Conservation (phyloP, 2,797 vertebrate genomes). For the Platalea minor region DNA sequence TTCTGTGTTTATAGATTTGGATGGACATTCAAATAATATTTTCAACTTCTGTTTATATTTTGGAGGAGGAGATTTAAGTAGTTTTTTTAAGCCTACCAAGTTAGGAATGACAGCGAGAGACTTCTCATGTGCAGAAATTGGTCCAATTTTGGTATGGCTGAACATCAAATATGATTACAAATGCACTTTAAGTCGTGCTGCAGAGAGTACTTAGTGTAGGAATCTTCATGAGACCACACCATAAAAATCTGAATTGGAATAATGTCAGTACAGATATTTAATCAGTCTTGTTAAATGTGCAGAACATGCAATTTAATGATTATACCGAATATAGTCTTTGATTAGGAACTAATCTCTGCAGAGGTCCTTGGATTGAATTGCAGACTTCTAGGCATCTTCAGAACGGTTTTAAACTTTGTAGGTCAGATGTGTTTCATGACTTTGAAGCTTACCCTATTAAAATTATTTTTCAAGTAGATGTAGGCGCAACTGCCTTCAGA, state of each 20-base stretch:
- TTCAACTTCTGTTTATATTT: neutral
- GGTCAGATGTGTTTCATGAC: neutral
- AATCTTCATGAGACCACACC: neutral
- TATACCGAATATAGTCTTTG: neutral
- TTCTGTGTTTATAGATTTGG: neutral
- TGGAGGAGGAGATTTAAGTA: neutral
- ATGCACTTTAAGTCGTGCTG: neutral
- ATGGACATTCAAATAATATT: neutral
- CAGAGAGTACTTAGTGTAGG: neutral
- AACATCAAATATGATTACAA: neutral
- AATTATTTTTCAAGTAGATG: neutral
- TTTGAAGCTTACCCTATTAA: neutral
- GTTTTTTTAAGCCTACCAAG: neutral
- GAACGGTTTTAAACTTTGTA: neutral
- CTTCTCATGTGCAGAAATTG: neutral
- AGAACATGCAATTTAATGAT: neutral
- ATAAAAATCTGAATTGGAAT: neutral
- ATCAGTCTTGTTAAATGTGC: neutral
- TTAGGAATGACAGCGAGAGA: neutral
- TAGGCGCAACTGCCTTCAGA: neutral
- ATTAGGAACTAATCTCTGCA: neutral
- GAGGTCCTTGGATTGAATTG: neutral
- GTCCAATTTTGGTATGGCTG: neutral
- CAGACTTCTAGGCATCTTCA: neutral
- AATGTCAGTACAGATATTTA: neutral